phyloP scores from a whole-genome alignment of 2,113 vertebrate species.

The Urocolius indicus region DNA sequence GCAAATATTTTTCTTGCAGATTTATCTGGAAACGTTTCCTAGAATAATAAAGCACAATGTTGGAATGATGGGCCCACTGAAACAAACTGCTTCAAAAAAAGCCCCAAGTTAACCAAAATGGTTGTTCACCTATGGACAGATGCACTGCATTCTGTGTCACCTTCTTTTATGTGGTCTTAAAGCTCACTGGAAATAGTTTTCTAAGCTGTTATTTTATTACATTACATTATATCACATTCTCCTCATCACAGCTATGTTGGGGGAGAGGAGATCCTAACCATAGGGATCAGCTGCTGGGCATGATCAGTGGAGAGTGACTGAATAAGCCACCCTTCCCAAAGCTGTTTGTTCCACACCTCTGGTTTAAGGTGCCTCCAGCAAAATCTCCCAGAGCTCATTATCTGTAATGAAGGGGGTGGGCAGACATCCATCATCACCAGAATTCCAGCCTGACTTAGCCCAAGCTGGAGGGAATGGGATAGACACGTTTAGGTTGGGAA shows the following conservation, averaged over 20 bases:
- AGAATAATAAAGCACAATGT: not conserved
- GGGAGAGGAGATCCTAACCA: not conserved
- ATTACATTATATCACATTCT: not conserved
- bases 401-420: not conserved
- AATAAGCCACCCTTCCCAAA: not conserved
- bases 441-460: not conserved
- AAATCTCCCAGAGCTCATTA: not conserved
- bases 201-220: not conserved
- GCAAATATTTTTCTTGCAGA: conserved; percentile 33
- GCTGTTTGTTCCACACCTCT: too few relatives aligned
- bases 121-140: not conserved
- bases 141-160: not conserved
- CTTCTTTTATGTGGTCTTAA: not conserved
- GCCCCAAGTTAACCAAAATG: not conserved
- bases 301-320: not conserved
- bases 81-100: not conserved
- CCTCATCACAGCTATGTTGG: not conserved
- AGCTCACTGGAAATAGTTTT: not conserved
- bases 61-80: not conserved
- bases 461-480: not conserved
- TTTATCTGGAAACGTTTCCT: not conserved
- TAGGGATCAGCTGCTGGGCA: not conserved
- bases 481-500: too few relatives aligned
- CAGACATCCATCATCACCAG: not conserved
- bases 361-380: not conserved